A percentile compares a stretch with the other conserved stretches of the same genome.
Conservation (phyloP, 2,888 invertebrate species). For the Cosmia pyralina region DNA sequence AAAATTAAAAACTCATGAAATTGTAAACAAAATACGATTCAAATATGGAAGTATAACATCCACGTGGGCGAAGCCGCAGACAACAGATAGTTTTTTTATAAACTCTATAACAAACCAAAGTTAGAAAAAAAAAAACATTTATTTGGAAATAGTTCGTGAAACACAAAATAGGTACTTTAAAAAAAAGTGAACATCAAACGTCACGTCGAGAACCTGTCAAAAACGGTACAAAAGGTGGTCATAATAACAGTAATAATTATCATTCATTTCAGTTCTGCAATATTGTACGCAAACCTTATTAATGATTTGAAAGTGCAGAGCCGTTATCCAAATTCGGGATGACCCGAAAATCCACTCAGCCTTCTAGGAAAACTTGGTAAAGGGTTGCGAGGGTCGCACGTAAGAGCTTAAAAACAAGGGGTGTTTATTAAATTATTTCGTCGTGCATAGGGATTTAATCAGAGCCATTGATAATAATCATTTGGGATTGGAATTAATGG, state of each 20-base stretch:
- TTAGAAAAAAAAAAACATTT: neutral
- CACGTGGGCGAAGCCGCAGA: no score
- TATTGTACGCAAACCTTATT: conserved; percentile 68
- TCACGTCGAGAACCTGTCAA: no score
- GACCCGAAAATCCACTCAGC: conserved; percentile 89
- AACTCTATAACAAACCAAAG: neutral
- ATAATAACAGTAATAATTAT: neutral
- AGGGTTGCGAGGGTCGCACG: conserved; percentile 68
- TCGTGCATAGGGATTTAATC: conserved; percentile 55
- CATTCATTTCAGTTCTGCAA: conserved; percentile 65
- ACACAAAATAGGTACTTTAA: no score
- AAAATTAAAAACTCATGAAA: no score
- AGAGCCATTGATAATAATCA: conserved; percentile 62
- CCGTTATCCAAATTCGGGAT: conserved; percentile 85
- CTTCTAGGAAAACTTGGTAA: conserved; percentile 71
- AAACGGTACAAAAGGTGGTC: neutral
- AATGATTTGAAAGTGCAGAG: conserved; percentile 83
- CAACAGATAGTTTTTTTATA: no score
- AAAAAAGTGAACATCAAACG: neutral
- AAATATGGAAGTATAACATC: no score
- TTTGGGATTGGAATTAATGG: conserved; percentile 26
- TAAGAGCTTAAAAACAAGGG: conserved; percentile 66
- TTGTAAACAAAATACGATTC: no score
- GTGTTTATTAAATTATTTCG: conserved; percentile 68
- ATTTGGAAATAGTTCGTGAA: neutral